These are phyloP conservation scores for Antechinus flavipes DNA, from an alignment of 2,113 vertebrate genomes.

Conservation along the genomic window DNA sequence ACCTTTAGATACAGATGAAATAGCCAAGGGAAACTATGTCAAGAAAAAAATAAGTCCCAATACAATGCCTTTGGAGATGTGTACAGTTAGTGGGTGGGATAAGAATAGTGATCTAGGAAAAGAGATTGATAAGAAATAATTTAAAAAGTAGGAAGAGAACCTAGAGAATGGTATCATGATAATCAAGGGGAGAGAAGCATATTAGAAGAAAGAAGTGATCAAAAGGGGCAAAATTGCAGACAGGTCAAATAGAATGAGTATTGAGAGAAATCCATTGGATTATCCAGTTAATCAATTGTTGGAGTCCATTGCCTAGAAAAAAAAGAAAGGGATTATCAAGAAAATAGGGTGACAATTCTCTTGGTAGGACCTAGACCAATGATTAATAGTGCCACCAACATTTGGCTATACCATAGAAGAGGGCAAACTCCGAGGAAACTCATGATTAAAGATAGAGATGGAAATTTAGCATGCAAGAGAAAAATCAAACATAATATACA, in stretches of 20 bases:
- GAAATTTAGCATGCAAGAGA: neutral
- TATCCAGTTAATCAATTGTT: neutral
- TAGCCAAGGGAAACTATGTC: neutral
- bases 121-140: neutral
- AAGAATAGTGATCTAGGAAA: neutral
- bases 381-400: neutral
- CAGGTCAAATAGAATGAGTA: neutral
- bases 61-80: neutral
- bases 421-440: neutral
- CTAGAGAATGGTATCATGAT: neutral
- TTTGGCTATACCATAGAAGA: neutral
- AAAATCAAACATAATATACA: slow-evolving; percentile 20
- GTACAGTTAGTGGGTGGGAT: neutral
- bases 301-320: neutral
- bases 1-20: neutral
- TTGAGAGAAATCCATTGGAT: neutral
- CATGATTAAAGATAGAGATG: neutral
- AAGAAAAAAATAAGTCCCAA: neutral
- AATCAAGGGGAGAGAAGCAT: neutral
- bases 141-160: neutral
- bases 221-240: neutral
- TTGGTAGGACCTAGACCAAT: neutral
- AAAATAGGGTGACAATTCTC: neutral
- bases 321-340: neutral
- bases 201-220: neutral